Evolutionary conservation across 2,888 invertebrate genomes (phyloP).

Genomic region (Zootermopsis nevadensis): DNA sequence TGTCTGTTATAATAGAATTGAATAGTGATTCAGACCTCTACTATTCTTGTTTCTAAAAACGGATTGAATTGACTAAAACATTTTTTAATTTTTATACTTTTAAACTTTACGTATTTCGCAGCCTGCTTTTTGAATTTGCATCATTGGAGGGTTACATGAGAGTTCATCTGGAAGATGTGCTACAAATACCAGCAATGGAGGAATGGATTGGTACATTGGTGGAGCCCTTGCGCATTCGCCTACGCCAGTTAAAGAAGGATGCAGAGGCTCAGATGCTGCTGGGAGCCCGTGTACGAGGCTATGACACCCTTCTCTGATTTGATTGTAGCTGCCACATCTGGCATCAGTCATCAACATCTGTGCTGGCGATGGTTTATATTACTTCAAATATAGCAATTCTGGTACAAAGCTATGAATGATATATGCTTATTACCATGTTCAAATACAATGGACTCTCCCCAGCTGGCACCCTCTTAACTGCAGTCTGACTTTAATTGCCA

Average conservation of each 20-base stretch:
- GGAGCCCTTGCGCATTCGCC: conserved; percentile 65
- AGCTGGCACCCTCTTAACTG: too few relatives aligned
- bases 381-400: neutral
- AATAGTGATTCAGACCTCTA: too few relatives aligned
- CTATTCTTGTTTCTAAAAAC: too few relatives aligned
- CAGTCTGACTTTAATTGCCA: too few relatives aligned
- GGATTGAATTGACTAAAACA: neutral
- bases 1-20: too few relatives aligned
- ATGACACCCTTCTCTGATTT: neutral
- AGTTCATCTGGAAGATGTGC: conserved; percentile 66
- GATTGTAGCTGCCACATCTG: neutral
- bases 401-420: neutral
- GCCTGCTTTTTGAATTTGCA: conserved; percentile 67
- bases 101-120: conserved; percentile 56
- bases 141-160: conserved; percentile 67
- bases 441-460: too few relatives aligned
- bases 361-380: neutral
- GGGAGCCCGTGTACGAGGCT: conserved; percentile 60
- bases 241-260: conserved; percentile 66
- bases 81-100: neutral
- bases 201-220: conserved; percentile 73
- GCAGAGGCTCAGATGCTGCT: conserved; percentile 66
- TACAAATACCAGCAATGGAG: conserved; percentile 69
- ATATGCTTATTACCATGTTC: neutral
- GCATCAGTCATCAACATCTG: neutral